Evolutionary conservation across 2,888 invertebrate species (phyloP), one percentile per base, ranked within the genome.

Genomic region (Priocnemis perturbator): DNA sequence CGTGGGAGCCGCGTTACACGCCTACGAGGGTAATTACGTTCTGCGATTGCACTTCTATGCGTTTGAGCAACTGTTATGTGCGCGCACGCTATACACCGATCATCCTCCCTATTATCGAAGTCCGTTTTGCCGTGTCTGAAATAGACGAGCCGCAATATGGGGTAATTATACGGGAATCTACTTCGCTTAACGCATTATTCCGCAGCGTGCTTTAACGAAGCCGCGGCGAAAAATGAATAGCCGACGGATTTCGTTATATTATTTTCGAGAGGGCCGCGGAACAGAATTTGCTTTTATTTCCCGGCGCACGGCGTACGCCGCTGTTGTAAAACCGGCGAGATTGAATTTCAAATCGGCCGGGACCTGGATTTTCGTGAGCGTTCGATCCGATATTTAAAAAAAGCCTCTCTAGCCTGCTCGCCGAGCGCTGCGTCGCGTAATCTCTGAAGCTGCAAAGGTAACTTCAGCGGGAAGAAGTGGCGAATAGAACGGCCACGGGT

Each of bases 321-420:
- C 17, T 7, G 19, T 50, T 50, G 50, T 50, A 37, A 37, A 37
- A 37, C 37, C 11, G 37, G 37, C 65, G 57, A 69, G 69, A 81
- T 81, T 81, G 81, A 81, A 81, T 77, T 80, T 80, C 77, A 81
- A 74, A 80, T 80, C 69, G 70, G 47, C 55, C 23, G 48, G 62
- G 56, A 30, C 64, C 61, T 60, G 64, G 64, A 66, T 73, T 71
- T 69, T 66, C 62, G 37, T 55, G 63, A 55, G 23, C 74, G 74
- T 74, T 78, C 67, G 71, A 80, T 81, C 70, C 59, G 73, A 72
- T 78, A 81, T 81, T 81, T 78, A 79, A 80, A 81, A 77, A 73
- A 69, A 63, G 64, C 47, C 17, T 60, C 66, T 60, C 72, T 73
- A 73, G n/a, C 69, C 66, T 21, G 62, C 50, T 37, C 76, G 66